These are phyloP conservation scores for Zygothrica quintamaculata DNA, from an alignment of 2,888 invertebrate species.

Conservation along the genomic window DNA sequence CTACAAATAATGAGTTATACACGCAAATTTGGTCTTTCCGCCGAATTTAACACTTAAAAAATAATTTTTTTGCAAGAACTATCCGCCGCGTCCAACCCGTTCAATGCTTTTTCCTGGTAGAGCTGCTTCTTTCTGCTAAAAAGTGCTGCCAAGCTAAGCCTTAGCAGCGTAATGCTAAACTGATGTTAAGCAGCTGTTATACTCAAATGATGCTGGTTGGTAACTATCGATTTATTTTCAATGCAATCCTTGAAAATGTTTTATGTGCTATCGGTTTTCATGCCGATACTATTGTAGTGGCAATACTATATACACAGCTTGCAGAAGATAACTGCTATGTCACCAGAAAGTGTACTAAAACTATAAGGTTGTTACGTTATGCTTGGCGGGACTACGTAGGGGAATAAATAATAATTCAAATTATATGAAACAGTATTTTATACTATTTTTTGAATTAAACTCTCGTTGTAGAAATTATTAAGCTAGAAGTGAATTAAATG, in stretches of 20 bases:
- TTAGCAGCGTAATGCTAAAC: no score
- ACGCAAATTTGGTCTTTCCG: conserved; percentile 36
- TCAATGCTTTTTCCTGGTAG: no score
- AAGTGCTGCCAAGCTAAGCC: no score
- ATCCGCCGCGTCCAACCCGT: conserved; percentile 48
- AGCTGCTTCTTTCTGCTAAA: no score
- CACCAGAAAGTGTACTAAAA: conserved; percentile 39
- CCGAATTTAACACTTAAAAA: conserved; percentile 35
- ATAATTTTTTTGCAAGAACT: conserved; percentile 38
- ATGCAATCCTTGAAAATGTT: neutral
- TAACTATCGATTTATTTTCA: conserved; percentile 9
- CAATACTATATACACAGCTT: neutral
- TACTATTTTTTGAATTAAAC: no score
- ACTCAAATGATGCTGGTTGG: conserved; percentile 7
- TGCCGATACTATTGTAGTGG: no score
- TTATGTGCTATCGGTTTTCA: no score
- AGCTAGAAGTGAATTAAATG: no score
- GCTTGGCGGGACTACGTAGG: conserved; percentile 3
- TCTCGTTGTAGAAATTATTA: no score
- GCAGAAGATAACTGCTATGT: conserved; percentile 20
- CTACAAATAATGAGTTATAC: conserved; percentile 4
- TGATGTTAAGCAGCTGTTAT: conserved; percentile 11
- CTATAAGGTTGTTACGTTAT: conserved; percentile 15
- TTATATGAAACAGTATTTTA: no score
- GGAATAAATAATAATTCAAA: no score